Evolutionary conservation across 2,113 vertebrate genomes (phyloP).

Genomic region (Colius striatus): DNA sequence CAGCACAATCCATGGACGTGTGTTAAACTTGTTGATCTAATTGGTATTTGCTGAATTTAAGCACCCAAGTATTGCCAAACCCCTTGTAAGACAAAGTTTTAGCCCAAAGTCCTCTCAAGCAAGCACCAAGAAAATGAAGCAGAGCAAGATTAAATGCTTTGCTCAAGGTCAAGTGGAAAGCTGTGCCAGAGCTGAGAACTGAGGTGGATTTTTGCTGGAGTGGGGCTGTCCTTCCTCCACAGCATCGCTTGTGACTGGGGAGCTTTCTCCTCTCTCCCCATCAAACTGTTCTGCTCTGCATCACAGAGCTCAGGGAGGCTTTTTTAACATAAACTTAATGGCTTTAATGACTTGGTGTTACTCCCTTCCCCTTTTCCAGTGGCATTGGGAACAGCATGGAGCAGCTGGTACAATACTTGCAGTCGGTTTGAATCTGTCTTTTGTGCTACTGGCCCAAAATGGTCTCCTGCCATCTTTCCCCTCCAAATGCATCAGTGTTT

Average conservation of each 20-base stretch:
- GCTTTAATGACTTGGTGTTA: background rate
- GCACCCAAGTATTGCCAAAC: constrained; percentile 5
- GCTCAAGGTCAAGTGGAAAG: background rate
- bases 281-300: background rate
- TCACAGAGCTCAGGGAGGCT: background rate
- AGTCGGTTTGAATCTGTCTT: accelerated
- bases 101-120: background rate
- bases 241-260: accelerated
- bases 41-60: constrained; percentile 52
- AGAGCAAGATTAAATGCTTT: background rate
- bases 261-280: background rate
- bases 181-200: background rate
- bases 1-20: constrained; percentile 1
- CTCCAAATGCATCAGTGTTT: accelerated
- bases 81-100: background rate
- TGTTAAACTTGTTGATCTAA: constrained; percentile 63
- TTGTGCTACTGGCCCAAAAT: accelerated
- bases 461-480: background rate
- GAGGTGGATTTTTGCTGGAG: background rate
- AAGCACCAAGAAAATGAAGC: background rate
- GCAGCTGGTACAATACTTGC: accelerated
- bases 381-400: accelerated
- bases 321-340: background rate
- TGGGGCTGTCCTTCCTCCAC: accelerated
- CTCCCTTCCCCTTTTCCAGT: background rate